Percentiles rank a stretch among this genome's conserved stretches.
phyloP scores from a whole-genome alignment of 2,797 vertebrate species.

The Pseudochaenichthys georgianus region DNA sequence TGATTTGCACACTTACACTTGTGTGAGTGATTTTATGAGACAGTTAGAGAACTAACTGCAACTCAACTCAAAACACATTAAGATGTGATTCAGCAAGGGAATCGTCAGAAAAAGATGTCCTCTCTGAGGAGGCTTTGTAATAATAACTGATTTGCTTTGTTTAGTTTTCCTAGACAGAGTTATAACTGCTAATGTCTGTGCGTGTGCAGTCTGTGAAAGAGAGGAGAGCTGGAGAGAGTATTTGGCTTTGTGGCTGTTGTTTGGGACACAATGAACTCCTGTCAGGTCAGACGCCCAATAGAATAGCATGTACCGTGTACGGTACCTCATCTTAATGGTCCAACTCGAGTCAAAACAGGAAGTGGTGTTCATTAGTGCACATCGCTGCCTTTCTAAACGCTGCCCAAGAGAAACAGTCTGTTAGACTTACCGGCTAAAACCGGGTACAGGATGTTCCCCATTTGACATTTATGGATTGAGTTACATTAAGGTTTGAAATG shows the following conservation, averaged over 20 bases:
- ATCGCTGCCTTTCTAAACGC: conserved; percentile 6
- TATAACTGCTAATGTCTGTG: not conserved
- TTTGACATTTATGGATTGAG: not conserved
- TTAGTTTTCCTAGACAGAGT: not conserved
- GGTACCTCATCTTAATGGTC: conserved; percentile 1
- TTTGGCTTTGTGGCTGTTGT: conserved; percentile 1
- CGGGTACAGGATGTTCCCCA: not conserved
- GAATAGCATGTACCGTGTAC: conserved; percentile 3
- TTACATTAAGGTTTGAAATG: conserved; percentile 10
- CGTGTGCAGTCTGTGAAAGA: not conserved
- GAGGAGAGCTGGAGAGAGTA: not conserved
- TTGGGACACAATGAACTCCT: conserved; percentile 18
- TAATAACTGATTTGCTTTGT: not conserved
- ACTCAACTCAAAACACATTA: not conserved
- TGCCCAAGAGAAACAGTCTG: not conserved
- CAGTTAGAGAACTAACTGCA: not conserved
- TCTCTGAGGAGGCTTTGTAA: not conserved
- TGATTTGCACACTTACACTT: not conserved
- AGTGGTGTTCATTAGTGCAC: conserved; percentile 8
- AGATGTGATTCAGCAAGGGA: not conserved
- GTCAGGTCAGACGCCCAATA: conserved; percentile 1
- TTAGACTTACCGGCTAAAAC: conserved; percentile 13
- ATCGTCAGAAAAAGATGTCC: not conserved
- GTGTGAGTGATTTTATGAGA: not conserved
- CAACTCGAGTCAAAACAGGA: conserved; percentile 26